A percentile compares a stretch with the other conserved stretches of the same genome.
Evolutionary conservation across 2,113 vertebrate species (phyloP).

Genomic region (Enhydra lutris): DNA sequence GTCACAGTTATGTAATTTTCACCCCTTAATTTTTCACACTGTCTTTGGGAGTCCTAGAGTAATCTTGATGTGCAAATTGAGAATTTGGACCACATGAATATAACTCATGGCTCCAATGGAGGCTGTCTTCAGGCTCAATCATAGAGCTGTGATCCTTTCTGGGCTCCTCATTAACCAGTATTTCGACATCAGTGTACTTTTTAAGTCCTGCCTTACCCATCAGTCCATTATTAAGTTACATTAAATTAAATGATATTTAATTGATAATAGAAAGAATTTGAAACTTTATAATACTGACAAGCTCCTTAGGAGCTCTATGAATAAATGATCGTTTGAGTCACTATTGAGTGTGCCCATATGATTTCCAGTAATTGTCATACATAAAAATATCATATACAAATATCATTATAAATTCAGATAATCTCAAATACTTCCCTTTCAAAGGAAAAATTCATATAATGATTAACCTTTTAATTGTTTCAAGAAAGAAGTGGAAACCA

Average conservation of each 20-base stretch:
- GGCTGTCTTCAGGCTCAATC: background rate
- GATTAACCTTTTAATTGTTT: background rate
- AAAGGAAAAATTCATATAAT: background rate
- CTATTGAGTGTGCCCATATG: background rate
- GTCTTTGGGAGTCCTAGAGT: background rate
- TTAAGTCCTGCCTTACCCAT: background rate
- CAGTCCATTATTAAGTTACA: background rate
- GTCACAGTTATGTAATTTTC: conserved; percentile 6
- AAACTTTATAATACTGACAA: background rate
- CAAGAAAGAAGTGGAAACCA: background rate
- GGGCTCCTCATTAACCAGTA: background rate
- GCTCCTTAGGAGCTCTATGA: background rate
- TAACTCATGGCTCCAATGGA: background rate
- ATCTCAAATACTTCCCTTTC: conserved; percentile 6
- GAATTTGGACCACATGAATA: background rate
- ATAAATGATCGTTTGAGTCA: background rate
- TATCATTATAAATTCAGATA: background rate
- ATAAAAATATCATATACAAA: background rate
- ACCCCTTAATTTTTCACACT: conserved; percentile 21
- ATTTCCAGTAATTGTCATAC: background rate
- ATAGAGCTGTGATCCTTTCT: background rate
- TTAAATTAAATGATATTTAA: background rate
- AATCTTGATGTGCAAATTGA: conserved; percentile 35
- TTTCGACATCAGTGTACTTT: background rate
- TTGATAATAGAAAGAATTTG: background rate